Conservation (phyloP, 2,797 vertebrate species). For the Tenualosa thibaudeaui region DNA sequence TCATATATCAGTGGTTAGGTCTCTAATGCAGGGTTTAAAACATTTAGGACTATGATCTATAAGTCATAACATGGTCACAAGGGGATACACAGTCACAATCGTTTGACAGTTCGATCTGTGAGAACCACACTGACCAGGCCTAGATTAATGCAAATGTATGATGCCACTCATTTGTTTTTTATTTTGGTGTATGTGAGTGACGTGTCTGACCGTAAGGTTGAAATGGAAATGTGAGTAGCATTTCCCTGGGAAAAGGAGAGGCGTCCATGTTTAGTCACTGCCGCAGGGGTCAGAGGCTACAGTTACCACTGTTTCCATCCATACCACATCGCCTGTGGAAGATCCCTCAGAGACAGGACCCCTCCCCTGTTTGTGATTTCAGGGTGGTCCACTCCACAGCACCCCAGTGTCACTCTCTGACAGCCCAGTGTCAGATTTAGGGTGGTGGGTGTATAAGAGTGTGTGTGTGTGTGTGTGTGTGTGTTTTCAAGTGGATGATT, state of each 20-base stretch:
- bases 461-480: conserved; percentile 11
- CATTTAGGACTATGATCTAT: background rate
- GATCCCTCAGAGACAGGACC: background rate
- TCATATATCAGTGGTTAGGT: background rate
- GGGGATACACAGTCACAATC: background rate
- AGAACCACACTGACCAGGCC: background rate
- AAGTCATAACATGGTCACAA: background rate
- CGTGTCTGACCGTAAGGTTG: background rate
- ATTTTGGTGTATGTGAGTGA: background rate
- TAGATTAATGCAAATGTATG: background rate
- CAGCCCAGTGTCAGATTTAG: conserved; percentile 30
- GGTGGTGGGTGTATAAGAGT: background rate
- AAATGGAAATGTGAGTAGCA: background rate
- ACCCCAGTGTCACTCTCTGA: conserved; percentile 34
- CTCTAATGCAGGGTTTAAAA: background rate
- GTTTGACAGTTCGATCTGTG: background rate
- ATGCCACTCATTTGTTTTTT: background rate
- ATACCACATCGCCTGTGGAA: background rate
- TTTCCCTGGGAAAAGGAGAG: background rate
- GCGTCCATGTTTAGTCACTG: background rate
- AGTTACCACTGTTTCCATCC: background rate
- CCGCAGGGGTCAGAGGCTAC: background rate
- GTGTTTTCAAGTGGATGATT: too few relatives aligned
- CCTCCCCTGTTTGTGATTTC: background rate
- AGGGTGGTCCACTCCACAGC: conserved; percentile 13